Base-by-base conservation (phyloP, 2,113 vertebrate genomes). In the Fulmarus glacialis region DNA sequence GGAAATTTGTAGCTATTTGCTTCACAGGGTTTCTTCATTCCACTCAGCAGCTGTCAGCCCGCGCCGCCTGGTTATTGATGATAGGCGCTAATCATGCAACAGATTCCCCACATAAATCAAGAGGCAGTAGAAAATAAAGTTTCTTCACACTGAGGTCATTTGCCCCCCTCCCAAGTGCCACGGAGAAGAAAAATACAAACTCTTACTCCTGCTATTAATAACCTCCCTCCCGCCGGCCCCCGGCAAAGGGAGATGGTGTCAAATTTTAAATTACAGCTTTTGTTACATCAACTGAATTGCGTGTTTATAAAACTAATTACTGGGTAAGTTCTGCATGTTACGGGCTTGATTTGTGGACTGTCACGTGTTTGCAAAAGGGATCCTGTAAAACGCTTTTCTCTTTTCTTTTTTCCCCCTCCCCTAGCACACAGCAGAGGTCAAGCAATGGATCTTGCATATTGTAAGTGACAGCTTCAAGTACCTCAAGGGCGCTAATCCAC, bases 1-100 rank as follows among this genome's bases (percentile, higher is more conserved):
- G 93, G 93, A 98, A 98, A 98, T 98, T 98, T 98, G 98, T 97
- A 97, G 98, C 98, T 96, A 93, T 98, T 98, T 97, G 97, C 98
- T 96, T 91, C 93, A 77, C 97, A 93, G 85, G 95, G 94, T 96
- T 97, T 98, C 98, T 98, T 95, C 97, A 93, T 97, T 97, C 96
- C 98, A 96, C 98, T 98, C 97, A 95, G 98, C 96, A 98, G 97
- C 97, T 96, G 96, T 98, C 98, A 98, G 96, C 96, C 91, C 43
- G 92, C 75, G 96, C 95, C 72, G 94, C 95, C 91, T 59, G 75
- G 79, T 98, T 98, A 98, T 98, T 98, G 98, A 98, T 98, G 98
- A 98, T 48, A 95, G 97, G 95, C 97, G 97, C 97, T 98, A 98
- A 98, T 98, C 98, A 97, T 66, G 58, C 96, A 87, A 53, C 98